Conservation (phyloP, 2,113 vertebrate genomes). For the Brachypteracias leptosomus region DNA sequence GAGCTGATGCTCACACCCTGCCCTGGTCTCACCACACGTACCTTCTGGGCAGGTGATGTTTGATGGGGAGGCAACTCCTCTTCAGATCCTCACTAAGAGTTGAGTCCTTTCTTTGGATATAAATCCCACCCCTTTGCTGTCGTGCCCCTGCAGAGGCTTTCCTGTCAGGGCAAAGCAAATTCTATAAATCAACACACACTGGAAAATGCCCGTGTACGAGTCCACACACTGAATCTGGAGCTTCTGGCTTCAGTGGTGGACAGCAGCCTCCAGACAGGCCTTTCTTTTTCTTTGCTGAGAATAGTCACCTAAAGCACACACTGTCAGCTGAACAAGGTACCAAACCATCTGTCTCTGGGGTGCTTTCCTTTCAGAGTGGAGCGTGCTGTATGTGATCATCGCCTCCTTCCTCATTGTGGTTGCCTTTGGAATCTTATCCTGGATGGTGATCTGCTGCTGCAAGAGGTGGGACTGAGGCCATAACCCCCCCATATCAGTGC, state of each 20-base stretch:
- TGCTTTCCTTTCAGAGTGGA: conserved; percentile 88
- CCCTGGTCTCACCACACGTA: accelerated
- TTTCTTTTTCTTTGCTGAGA: background rate
- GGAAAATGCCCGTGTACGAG: background rate
- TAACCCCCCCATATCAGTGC: background rate
- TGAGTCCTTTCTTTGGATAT: background rate
- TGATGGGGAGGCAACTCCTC: background rate
- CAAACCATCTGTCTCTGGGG: background rate
- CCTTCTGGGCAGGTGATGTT: background rate
- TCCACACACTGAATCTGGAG: accelerated
- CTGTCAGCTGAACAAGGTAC: background rate
- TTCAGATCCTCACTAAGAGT: background rate
- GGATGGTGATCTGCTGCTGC: conserved; percentile 92
- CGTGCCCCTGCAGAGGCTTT: background rate
- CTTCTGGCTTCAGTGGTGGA: background rate
- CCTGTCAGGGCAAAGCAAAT: background rate
- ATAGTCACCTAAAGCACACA: accelerated
- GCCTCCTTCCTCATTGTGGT: conserved; percentile 93
- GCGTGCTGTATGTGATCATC: conserved; percentile 95
- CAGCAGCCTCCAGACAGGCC: background rate
- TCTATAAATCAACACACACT: accelerated
- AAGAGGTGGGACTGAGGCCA: conserved; percentile 78
- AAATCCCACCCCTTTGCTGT: background rate
- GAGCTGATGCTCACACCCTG: background rate
- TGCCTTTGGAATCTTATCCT: conserved; percentile 85